Percentiles rank a stretch among this genome's conserved stretches.
Evolutionary conservation across 2,113 vertebrate species (phyloP).

Genomic region (Pionites leucogaster): DNA sequence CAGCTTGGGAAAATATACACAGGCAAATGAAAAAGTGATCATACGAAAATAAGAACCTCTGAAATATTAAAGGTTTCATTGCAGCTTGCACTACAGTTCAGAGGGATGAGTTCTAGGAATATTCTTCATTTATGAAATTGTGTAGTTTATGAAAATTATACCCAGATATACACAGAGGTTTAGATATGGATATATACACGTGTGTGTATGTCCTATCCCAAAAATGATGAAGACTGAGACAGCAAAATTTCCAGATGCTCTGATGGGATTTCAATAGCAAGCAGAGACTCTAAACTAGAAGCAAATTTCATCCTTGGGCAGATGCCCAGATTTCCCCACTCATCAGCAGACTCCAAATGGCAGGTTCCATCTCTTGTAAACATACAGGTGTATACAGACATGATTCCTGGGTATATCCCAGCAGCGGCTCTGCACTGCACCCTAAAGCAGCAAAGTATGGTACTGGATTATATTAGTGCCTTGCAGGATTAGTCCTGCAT

Average conservation of each 20-base stretch:
- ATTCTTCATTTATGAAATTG: neutral
- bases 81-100: neutral
- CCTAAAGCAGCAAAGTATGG: neutral
- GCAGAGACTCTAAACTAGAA: neutral
- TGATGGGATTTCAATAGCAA: neutral
- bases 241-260: neutral
- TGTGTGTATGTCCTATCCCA: neutral
- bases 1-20: neutral
- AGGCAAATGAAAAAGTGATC: neutral
- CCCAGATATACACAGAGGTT: neutral
- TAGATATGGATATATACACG: neutral
- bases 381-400: neutral
- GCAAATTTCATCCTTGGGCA: neutral
- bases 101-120: neutral
- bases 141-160: neutral
- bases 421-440: neutral
- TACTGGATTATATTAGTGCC: neutral
- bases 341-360: neutral
- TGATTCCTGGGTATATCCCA: neutral
- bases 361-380: neutral
- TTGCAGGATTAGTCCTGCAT: fast-evolving
- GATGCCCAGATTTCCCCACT: neutral
- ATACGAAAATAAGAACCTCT: neutral
- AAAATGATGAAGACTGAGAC: neutral
- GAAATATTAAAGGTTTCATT: neutral